Evolutionary conservation across 1,140 invertebrate genomes (phyloP).

Genomic region (Scylla paramamosain): DNA sequence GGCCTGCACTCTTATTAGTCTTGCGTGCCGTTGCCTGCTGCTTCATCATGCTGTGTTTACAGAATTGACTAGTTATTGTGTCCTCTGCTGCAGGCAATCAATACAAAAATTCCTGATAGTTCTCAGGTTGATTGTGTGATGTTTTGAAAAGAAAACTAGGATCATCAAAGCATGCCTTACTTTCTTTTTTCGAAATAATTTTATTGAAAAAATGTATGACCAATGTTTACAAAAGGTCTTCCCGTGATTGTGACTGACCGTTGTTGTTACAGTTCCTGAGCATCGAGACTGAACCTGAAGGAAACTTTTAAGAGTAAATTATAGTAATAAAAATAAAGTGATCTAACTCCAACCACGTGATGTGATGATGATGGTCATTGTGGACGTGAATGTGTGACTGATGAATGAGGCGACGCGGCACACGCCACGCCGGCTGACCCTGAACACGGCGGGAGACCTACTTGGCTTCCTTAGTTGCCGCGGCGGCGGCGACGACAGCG

Average conservation of each 20-base stretch:
- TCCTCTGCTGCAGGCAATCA: too few species aligned
- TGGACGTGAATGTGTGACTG: background rate
- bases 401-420: background rate
- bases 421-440: background rate
- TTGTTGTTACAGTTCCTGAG: background rate
- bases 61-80: too few species aligned
- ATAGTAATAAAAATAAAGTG: background rate
- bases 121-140: too few species aligned
- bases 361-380: background rate
- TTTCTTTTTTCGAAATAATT: background rate
- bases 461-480: background rate
- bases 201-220: conserved; percentile 6
- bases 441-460: background rate
- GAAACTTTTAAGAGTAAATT: background rate
- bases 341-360: background rate
- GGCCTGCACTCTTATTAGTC: too few species aligned
- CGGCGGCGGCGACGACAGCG: background rate
- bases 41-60: too few species aligned
- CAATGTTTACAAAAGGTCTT: background rate
- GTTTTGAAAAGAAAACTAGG: too few species aligned
- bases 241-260: background rate
- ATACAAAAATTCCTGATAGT: too few species aligned
- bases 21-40: too few species aligned
- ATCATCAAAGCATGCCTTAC: too few species aligned
- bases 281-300: background rate